A percentile compares a stretch with the other conserved stretches of the same genome.
Evolutionary conservation across 2,113 vertebrate genomes (phyloP).

Genomic region (Copsychus sechellarum): DNA sequence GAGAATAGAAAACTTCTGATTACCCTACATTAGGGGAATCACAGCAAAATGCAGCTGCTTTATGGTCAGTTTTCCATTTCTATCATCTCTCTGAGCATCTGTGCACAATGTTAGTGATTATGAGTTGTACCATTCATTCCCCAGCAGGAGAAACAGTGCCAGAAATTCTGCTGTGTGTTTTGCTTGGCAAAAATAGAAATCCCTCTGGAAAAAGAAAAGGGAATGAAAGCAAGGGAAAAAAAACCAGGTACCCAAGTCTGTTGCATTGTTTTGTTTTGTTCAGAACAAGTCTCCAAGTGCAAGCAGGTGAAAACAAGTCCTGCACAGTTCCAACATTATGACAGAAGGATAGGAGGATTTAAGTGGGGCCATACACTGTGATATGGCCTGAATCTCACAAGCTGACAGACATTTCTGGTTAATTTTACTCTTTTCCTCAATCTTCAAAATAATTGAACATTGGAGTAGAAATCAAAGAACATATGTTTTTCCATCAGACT

Average conservation of each 20-base stretch:
- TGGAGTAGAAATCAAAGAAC: background rate
- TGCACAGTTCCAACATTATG: background rate
- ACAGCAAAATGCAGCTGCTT: constrained; percentile 49
- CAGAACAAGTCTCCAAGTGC: background rate
- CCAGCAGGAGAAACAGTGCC: constrained; percentile 9
- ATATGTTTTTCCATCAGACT: background rate
- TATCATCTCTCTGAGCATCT: constrained; percentile 52
- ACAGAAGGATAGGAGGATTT: background rate
- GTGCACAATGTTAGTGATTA: constrained; percentile 50
- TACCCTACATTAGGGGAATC: constrained; percentile 1
- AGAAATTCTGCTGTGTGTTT: constrained; percentile 47
- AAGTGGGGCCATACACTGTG: background rate
- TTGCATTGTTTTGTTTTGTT: background rate
- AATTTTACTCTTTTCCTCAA: background rate
- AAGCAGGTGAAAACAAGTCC: background rate
- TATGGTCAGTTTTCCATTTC: constrained; percentile 54
- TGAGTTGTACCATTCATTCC: constrained; percentile 33
- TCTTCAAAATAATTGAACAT: background rate
- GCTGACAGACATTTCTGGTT: background rate
- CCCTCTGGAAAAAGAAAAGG: background rate
- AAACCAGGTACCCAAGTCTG: background rate
- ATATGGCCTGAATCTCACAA: background rate
- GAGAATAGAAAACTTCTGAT: constrained; percentile 18
- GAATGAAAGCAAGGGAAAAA: background rate
- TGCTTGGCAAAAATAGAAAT: constrained; percentile 1